Conservation (phyloP, 2,797 vertebrate genomes). For the Silurus aristotelis region DNA sequence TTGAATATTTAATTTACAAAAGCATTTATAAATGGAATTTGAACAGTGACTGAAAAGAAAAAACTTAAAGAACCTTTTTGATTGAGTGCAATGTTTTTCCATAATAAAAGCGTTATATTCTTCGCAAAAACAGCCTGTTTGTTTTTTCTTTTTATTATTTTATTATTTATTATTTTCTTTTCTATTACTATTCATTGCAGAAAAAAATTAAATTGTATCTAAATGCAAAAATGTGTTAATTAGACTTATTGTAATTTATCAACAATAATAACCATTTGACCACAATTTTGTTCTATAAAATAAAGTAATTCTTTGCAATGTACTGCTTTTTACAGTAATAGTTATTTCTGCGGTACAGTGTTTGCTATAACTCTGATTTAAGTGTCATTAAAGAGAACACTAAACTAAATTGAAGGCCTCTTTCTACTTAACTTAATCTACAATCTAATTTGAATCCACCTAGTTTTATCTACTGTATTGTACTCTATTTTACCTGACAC, state of each 20-base stretch:
- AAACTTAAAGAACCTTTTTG: background rate
- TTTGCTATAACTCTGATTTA: background rate
- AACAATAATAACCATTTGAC: background rate
- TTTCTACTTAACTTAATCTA: background rate
- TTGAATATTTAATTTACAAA: background rate
- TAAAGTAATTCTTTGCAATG: background rate
- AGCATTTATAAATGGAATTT: background rate
- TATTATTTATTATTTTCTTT: background rate
- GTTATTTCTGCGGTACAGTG: background rate
- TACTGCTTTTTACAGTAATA: no score
- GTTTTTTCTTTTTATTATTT: background rate
- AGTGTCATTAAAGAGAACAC: background rate
- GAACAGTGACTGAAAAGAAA: background rate
- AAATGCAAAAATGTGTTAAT: background rate
- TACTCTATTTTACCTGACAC: background rate
- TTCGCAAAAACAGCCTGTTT: background rate
- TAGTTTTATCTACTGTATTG: background rate
- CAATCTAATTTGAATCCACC: background rate
- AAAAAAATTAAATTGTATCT: background rate
- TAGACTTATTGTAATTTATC: no score
- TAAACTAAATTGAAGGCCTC: background rate
- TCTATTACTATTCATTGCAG: background rate
- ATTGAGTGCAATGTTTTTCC: no score
- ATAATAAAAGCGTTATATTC: background rate
- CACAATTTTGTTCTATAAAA: background rate